A percentile compares a stretch with the other conserved stretches of the same genome.
phyloP scores from a whole-genome alignment of 2,113 vertebrate species.

The Circaetus cinerascens region DNA sequence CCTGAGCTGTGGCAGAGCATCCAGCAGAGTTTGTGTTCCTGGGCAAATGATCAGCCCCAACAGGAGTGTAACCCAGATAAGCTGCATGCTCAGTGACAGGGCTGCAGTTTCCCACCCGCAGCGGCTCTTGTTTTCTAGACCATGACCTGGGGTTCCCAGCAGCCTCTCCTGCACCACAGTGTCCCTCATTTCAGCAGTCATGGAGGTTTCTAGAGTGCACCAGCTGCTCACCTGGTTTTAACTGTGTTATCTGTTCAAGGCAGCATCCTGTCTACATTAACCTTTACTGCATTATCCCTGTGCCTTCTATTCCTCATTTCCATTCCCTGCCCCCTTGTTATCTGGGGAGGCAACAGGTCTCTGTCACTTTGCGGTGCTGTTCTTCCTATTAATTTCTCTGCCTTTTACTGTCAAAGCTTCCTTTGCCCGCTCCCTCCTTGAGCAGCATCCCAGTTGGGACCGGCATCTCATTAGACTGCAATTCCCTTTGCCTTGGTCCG shows the following conservation, averaged over 20 bases:
- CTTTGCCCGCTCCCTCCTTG: neutral
- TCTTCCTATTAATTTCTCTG: slow-evolving; percentile 10
- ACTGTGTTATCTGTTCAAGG: neutral
- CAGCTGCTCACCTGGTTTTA: neutral
- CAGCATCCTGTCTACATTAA: neutral
- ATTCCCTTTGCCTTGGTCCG: neutral
- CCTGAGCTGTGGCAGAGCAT: neutral
- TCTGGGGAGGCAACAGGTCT: neutral
- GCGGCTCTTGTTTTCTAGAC: neutral
- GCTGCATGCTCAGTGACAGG: neutral
- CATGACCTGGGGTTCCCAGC: neutral
- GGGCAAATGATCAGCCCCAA: neutral
- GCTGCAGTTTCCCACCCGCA: neutral
- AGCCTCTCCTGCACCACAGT: neutral
- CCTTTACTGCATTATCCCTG: neutral
- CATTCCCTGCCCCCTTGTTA: slow-evolving; percentile 6
- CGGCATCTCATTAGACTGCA: neutral
- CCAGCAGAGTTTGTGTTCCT: neutral
- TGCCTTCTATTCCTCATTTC: slow-evolving; percentile 7
- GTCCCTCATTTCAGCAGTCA: neutral
- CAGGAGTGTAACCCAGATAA: neutral
- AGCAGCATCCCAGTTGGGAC: neutral
- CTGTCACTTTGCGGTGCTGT: neutral
- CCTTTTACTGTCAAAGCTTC: slow-evolving; percentile 38
- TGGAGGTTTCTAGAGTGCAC: neutral